Evolutionary conservation across 1,140 invertebrate species (phyloP).

Genomic region (Vollenhovia emeryi): DNA sequence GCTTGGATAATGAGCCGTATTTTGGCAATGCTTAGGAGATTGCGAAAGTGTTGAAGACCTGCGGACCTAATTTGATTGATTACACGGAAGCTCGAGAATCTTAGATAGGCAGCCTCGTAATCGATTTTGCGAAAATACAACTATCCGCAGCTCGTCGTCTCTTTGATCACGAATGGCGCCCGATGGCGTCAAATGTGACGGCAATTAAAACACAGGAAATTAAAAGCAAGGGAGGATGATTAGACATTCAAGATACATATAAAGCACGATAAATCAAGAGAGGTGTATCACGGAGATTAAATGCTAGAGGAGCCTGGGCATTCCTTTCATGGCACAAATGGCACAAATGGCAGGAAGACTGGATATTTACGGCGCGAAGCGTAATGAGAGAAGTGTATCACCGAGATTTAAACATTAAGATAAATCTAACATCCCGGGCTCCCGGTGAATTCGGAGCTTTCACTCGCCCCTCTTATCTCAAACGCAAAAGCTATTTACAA

Average conservation of each 20-base stretch:
- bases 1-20: constrained; percentile 60
- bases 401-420: constrained; percentile 1
- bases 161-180: background rate
- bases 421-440: background rate
- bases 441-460: background rate
- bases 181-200: background rate
- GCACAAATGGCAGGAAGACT: background rate
- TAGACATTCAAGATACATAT: background rate
- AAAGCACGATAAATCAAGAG: background rate
- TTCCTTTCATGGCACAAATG: background rate
- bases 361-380: background rate
- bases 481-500: constrained; percentile 26
- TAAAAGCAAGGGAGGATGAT: background rate
- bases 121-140: background rate
- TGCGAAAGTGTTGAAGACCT: constrained; percentile 19
- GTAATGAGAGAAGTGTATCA: background rate
- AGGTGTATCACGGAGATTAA: background rate
- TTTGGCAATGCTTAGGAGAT: background rate
- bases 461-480: background rate
- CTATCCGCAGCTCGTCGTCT: too few species aligned
- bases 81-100: background rate
- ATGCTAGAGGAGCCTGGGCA: background rate
- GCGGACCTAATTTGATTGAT: constrained; percentile 23
- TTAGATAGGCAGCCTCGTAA: background rate
- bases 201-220: background rate